A percentile compares a stretch with the other conserved stretches of the same genome.
Evolutionary conservation across 1,140 invertebrate species (phyloP).

Genomic region (Drosophila eugracilis): DNA sequence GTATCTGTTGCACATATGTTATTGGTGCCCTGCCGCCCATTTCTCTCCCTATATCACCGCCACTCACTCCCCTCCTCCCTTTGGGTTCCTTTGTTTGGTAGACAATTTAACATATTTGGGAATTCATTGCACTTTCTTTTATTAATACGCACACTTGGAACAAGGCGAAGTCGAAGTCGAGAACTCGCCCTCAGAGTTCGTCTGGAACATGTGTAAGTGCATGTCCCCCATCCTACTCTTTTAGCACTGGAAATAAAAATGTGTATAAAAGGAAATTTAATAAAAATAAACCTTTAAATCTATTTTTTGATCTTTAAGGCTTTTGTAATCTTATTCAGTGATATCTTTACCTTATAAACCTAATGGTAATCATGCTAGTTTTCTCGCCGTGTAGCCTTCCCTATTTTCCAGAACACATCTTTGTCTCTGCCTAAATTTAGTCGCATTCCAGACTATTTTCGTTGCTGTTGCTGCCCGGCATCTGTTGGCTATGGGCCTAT

Average conservation of each 20-base stretch:
- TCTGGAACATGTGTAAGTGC: conserved; percentile 75
- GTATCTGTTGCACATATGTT: conserved; percentile 81
- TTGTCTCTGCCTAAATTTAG: conserved; percentile 72
- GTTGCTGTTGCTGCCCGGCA: conserved; percentile 24
- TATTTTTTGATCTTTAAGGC: too few species aligned
- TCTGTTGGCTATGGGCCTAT: conserved; percentile 52
- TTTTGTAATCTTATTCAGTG: too few species aligned
- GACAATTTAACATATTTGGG: conserved; percentile 83
- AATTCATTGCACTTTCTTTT: conserved; percentile 83
- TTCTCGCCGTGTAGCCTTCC: conserved; percentile 2
- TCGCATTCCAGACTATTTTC: conserved; percentile 76
- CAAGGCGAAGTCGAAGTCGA: conserved; percentile 41
- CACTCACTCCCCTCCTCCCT: not conserved
- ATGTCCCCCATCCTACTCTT: conserved; percentile 1
- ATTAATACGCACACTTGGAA: conserved; percentile 70
- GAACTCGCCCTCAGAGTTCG: conserved; percentile 51
- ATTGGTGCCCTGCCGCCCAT: conserved; percentile 13
- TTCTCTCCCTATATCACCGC: not conserved
- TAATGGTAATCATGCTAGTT: not conserved
- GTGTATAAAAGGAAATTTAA: too few species aligned
- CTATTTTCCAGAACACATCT: conserved; percentile 36
- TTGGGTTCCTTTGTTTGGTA: conserved; percentile 72
- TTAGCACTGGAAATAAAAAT: not conserved
- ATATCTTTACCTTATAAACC: too few species aligned
- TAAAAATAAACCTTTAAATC: too few species aligned